Evolutionary conservation across 2,888 invertebrate genomes (phyloP), one percentile per base, ranked within the genome.

Genomic region (Trichopria drosophilae): DNA sequence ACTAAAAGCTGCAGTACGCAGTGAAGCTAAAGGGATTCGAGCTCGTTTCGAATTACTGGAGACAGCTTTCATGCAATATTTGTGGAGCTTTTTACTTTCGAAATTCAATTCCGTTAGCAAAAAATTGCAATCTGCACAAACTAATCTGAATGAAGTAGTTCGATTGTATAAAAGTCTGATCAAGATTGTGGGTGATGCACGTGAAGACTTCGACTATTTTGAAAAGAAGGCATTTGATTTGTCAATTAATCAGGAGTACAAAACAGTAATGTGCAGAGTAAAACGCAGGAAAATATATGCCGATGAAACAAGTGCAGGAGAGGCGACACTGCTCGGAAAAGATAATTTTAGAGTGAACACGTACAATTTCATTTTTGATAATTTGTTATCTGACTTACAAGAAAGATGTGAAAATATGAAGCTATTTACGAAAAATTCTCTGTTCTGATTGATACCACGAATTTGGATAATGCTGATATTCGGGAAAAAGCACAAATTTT

Each of bases 81-180:
- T 57, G 26, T 57, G 57, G 47, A 32, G 43, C 37, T 19, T 46
- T 37, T 22, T 54, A 26, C 37, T 54, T 1, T 29, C 46, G 10
- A 46, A 47, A 22, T 57, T 57, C 12, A 22, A 57, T 23, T 6
- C 16, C 7, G 51, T 51, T 2, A 57, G 32, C 34, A 48, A 51
- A 42, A 4, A 18, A 10, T 26, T 57, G 6, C 51, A 57, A 45
- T 35, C 48, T 2, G 9, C 39, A 13, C 39, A 32, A 7, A 41
- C 20, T 12, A 48, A 51, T 36, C 34, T 57, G 34, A 41, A 24
- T n/a, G 7, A 10, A 2, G 42, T 53, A 12, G 53, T 53, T 1
- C 36, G 36, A 13, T 24, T 57, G 13, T 56, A 56, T 26, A 24
- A 32, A 29, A 49, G 42, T 6, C 45, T 54, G 12, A 23, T 35